These are phyloP conservation scores for Phragmatobia fuliginosa DNA, from an alignment of 2,888 invertebrate species.

Conservation along the genomic window DNA sequence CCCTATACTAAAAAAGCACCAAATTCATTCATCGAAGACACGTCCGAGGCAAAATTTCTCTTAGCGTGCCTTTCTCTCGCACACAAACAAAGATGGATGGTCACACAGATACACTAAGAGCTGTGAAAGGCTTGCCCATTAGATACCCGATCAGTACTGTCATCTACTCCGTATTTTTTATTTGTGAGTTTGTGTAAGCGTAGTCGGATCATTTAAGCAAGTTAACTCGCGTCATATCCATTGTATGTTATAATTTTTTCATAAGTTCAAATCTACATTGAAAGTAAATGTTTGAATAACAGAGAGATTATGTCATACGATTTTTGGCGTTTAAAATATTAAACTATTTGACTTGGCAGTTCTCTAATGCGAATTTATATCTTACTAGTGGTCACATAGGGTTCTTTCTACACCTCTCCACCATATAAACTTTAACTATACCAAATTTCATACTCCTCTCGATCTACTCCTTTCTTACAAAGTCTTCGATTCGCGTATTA, in stretches of 20 bases:
- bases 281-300: not conserved
- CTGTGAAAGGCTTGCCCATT: conserved; percentile 39
- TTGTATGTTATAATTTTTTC: no score
- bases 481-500: no score
- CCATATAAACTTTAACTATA: no score
- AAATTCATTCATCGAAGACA: conserved; percentile 38
- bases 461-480: no score
- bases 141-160: conserved; percentile 31
- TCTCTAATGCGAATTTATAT: no score
- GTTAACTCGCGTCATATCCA: not conserved
- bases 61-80: conserved; percentile 47
- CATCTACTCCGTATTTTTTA: conserved; percentile 24
- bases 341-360: no score
- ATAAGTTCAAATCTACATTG: not conserved
- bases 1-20: conserved; percentile 21
- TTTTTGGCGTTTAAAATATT: no score
- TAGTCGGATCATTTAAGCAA: not conserved
- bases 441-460: no score
- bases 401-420: no score
- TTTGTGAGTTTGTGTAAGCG: not conserved
- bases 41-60: conserved; percentile 45
- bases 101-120: conserved; percentile 40
- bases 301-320: not conserved
- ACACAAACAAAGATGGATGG: conserved; percentile 33
- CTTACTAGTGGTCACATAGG: no score